phyloP scores from a whole-genome alignment of 2,888 invertebrate species.

The Euplexia lucipara region DNA sequence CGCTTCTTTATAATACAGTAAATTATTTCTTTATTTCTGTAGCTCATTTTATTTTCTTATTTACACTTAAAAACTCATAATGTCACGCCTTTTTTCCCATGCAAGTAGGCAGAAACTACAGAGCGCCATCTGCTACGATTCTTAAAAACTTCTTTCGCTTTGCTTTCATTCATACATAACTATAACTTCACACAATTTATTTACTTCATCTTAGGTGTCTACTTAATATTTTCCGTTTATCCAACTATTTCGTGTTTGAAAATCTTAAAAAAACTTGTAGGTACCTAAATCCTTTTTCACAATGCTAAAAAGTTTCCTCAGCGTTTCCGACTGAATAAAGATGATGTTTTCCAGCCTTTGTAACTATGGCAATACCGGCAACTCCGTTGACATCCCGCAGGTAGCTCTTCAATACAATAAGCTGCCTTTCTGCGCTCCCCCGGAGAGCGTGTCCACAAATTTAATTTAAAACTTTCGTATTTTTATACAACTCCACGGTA shows the following conservation, averaged over 20 bases:
- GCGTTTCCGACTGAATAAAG: slow-evolving; percentile 53
- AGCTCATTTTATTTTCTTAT: background rate
- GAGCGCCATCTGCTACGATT: too few species aligned
- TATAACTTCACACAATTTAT: too few species aligned
- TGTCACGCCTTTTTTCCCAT: too few species aligned
- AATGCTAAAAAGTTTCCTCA: slow-evolving; percentile 27
- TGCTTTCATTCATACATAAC: too few species aligned
- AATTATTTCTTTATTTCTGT: slow-evolving; percentile 4
- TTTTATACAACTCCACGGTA: slow-evolving; percentile 68
- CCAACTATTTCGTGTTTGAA: background rate
- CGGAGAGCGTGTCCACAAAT: slow-evolving; percentile 69
- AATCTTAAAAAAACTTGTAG: background rate
- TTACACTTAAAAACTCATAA: too few species aligned
- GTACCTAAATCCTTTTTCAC: slow-evolving; percentile 33
- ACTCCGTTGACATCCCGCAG: slow-evolving; percentile 65
- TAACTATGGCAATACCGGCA: slow-evolving; percentile 52
- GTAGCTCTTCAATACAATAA: slow-evolving; percentile 71
- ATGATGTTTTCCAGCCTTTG: slow-evolving; percentile 47
- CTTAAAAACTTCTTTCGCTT: too few species aligned
- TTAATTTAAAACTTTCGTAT: slow-evolving; percentile 80
- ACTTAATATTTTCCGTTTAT: background rate
- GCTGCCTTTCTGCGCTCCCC: slow-evolving; percentile 55
- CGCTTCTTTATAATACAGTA: slow-evolving; percentile 24
- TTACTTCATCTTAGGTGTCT: too few species aligned
- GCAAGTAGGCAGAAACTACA: too few species aligned